Evolutionary conservation across 2,113 vertebrate genomes (phyloP).

Genomic region (Pionites leucogaster): DNA sequence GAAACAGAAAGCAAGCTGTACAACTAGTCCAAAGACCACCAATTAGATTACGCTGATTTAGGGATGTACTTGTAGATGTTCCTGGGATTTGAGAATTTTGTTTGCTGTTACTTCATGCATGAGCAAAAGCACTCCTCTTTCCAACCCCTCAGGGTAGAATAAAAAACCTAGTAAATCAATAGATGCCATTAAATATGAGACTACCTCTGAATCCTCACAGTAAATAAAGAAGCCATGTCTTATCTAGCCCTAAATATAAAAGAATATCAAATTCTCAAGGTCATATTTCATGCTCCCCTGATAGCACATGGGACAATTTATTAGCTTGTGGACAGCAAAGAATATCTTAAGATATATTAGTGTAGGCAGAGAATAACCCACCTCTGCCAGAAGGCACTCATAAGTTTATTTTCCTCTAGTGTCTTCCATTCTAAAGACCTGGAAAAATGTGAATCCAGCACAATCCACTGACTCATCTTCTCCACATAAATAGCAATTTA

Average conservation of each 20-base stretch:
- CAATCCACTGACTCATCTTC: not conserved
- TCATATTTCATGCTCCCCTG: not conserved
- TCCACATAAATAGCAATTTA: slow-evolving; percentile 10
- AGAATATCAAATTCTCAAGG: not conserved
- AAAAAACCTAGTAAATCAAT: slow-evolving; percentile 6
- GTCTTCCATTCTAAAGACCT: not conserved
- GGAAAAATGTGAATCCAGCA: not conserved
- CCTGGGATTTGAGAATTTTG: not conserved
- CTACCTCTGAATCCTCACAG: not conserved
- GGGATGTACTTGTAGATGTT: not conserved
- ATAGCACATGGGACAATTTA: not conserved
- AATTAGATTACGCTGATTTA: not conserved
- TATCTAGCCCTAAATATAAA: not conserved
- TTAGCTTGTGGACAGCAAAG: not conserved
- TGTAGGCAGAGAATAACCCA: not conserved
- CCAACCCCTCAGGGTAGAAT: not conserved
- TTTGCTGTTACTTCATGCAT: not conserved
- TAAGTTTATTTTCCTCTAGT: not conserved
- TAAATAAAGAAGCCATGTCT: slow-evolving; percentile 32
- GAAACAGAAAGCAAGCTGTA: not conserved
- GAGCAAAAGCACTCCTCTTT: not conserved
- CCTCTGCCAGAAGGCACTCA: not conserved
- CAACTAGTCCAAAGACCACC: not conserved
- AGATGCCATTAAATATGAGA: slow-evolving; percentile 4
- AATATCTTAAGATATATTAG: not conserved